phyloP scores from a whole-genome alignment of 2,888 invertebrate species.

The Himalopsyche anomala region DNA sequence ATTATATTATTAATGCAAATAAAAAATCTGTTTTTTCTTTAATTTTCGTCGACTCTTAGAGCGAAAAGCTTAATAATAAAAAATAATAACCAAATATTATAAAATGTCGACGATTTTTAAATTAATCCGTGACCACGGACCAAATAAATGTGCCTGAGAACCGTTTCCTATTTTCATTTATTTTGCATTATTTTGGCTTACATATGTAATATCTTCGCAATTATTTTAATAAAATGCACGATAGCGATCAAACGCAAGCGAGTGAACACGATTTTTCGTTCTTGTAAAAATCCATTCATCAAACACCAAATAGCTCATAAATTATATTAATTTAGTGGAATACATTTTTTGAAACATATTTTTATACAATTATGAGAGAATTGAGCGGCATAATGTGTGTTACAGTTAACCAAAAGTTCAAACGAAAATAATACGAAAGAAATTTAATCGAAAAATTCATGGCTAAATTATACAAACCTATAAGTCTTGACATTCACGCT shows the following conservation, averaged over 20 bases:
- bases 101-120: neutral
- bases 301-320: conserved; percentile 23
- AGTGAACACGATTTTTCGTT: conserved; percentile 39
- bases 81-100: too few relatives aligned
- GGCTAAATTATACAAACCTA: too few relatives aligned
- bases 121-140: conserved; percentile 11
- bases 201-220: conserved; percentile 15
- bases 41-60: too few relatives aligned
- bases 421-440: neutral
- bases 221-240: conserved; percentile 17
- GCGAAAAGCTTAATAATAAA: too few relatives aligned
- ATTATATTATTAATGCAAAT: too few relatives aligned
- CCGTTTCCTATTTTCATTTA: conserved; percentile 27
- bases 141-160: conserved; percentile 34
- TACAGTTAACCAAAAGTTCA: neutral
- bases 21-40: too few relatives aligned
- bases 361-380: neutral
- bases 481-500: too few relatives aligned
- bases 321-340: neutral
- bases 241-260: conserved; percentile 15
- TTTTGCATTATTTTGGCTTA: conserved; percentile 23
- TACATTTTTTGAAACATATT: neutral
- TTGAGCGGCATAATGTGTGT: neutral
- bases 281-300: conserved; percentile 28
- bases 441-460: neutral